A percentile compares a stretch with the other conserved stretches of the same genome.
These are phyloP conservation scores for Mormyrops attenuatus DNA, from an alignment of 2,797 vertebrate species.

Conservation along the genomic window DNA sequence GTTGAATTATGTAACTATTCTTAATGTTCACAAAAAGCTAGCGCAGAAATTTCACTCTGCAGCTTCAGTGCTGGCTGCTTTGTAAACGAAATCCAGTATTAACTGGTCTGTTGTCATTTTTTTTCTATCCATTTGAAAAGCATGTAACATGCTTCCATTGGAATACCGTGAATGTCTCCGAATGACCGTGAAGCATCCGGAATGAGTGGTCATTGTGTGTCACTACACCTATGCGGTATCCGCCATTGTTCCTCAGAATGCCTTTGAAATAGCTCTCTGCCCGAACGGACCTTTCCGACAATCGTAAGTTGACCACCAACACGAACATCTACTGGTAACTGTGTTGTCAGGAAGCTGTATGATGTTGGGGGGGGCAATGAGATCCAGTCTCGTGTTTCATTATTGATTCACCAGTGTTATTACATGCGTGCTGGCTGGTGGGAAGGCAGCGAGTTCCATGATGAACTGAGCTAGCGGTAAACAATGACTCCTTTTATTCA, in stretches of 20 bases:
- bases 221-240: not conserved
- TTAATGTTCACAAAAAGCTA: not conserved
- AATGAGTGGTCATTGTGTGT: not conserved
- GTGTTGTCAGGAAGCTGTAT: not conserved
- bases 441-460: not conserved
- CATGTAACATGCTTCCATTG: not conserved
- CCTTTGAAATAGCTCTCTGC: not conserved
- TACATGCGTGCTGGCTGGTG: not conserved
- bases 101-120: not conserved
- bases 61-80: not conserved
- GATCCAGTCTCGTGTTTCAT: not conserved
- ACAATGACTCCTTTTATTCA: not conserved
- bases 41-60: not conserved
- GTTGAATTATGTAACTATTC: not conserved
- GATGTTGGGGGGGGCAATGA: not conserved
- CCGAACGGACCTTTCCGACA: not conserved
- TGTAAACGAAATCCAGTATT: not conserved
- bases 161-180: not conserved
- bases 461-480: not conserved
- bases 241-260: not conserved
- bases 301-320: not conserved
- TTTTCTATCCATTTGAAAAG: not conserved
- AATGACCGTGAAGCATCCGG: not conserved
- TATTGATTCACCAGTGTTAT: not conserved
- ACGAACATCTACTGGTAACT: not conserved